Conservation (phyloP, 2,888 invertebrate species). For the Drosophila birchii region DNA sequence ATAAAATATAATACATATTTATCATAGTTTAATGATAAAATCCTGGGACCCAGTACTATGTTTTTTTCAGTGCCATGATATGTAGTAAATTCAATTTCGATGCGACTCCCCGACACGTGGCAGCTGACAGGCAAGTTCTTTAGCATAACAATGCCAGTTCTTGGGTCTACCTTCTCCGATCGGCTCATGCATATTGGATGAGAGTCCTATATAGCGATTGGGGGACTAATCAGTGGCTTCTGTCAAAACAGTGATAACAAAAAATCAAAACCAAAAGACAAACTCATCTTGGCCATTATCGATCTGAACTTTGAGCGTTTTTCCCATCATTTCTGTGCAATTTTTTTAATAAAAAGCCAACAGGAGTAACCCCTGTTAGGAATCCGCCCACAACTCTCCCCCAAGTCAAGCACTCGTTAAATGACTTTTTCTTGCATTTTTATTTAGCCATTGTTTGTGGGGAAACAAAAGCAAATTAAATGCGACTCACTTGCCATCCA, state of each 20-base stretch:
- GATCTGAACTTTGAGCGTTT: slow-evolving; percentile 51
- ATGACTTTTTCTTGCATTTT: slow-evolving; percentile 69
- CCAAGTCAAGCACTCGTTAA: slow-evolving; percentile 66
- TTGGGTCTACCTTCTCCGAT: slow-evolving; percentile 61
- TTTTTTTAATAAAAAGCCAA: slow-evolving; percentile 52
- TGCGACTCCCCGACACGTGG: slow-evolving; percentile 76
- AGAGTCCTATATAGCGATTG: slow-evolving; percentile 38
- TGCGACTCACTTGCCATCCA: slow-evolving; percentile 80
- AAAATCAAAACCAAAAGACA: slow-evolving; percentile 39
- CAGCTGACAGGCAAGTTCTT: slow-evolving; percentile 73
- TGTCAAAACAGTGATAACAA: slow-evolving; percentile 77
- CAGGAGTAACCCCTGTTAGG: slow-evolving; percentile 1
- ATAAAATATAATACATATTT: background rate
- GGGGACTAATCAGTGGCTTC: slow-evolving; percentile 65
- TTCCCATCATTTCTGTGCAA: slow-evolving; percentile 30
- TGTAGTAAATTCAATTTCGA: slow-evolving; percentile 77
- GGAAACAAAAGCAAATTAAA: slow-evolving; percentile 82
- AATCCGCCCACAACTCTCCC: slow-evolving; percentile 2
- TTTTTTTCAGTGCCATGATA: background rate
- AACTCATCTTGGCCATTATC: slow-evolving; percentile 28
- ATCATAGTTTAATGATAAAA: background rate
- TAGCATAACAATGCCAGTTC: slow-evolving; percentile 75
- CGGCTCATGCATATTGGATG: slow-evolving; percentile 79
- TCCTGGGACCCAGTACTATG: no score
- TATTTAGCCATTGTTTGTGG: slow-evolving; percentile 66